Conservation (phyloP, 2,113 vertebrate genomes). For the Gymnorhina tibicen region DNA sequence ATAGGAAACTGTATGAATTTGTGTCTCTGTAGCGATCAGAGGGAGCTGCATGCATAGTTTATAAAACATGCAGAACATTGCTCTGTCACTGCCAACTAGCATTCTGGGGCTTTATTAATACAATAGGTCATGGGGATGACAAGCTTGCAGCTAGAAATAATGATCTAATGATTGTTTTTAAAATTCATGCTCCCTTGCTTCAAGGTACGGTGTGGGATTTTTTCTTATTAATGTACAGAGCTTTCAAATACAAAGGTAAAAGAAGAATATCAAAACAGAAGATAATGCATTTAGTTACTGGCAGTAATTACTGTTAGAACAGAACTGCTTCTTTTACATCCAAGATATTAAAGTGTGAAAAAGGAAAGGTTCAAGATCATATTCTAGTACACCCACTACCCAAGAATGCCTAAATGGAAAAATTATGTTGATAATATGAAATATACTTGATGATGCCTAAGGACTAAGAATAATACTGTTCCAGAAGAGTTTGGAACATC, state of each 20-base stretch:
- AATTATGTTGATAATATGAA: background rate
- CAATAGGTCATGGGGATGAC: conserved; percentile 27
- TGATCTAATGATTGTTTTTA: conserved; percentile 18
- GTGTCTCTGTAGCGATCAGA: conserved; percentile 6
- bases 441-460: background rate
- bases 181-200: background rate
- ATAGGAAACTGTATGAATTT: conserved; percentile 35
- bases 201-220: background rate
- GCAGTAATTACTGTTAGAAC: background rate
- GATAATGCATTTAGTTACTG: background rate
- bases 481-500: background rate
- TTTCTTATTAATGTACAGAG: background rate
- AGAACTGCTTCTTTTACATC: background rate
- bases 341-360: background rate
- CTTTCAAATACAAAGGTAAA: background rate
- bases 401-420: background rate
- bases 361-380: background rate
- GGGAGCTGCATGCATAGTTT: background rate
- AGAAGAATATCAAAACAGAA: background rate
- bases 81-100: conserved; percentile 7
- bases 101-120: conserved; percentile 41
- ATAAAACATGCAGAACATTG: background rate
- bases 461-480: background rate
- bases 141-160: conserved; percentile 49
- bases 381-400: background rate